Evolutionary conservation across 2,797 vertebrate species (phyloP).

Genomic region (Gambelia wislizenii): DNA sequence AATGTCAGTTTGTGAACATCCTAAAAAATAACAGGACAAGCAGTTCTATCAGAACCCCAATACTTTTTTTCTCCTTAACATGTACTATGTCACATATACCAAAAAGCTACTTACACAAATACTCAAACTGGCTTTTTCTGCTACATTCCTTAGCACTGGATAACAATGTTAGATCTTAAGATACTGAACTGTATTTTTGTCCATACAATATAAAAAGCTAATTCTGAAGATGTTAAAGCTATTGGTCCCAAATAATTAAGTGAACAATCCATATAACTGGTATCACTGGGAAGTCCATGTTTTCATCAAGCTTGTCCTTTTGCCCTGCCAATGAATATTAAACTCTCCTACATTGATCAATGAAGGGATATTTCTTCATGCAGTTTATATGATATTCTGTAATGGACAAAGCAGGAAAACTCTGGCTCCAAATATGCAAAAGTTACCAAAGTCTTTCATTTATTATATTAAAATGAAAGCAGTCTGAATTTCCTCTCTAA

Average conservation of each 20-base stretch:
- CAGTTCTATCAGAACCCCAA: conserved; percentile 49
- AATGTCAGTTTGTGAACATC: conserved; percentile 7
- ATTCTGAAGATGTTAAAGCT: conserved; percentile 55
- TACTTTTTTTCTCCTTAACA: conserved; percentile 57
- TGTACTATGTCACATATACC: conserved; percentile 53
- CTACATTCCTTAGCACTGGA: conserved; percentile 54
- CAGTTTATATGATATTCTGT: conserved; percentile 51
- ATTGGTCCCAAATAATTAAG: conserved; percentile 62
- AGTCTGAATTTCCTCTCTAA: conserved; percentile 12
- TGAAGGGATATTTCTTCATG: conserved; percentile 1
- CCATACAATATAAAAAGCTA: conserved; percentile 63
- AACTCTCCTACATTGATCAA: neutral
- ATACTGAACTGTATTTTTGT: conserved; percentile 64
- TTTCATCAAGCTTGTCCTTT: conserved; percentile 40
- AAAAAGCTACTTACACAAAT: conserved; percentile 66
- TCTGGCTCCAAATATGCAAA: conserved; percentile 2
- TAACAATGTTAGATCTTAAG: conserved; percentile 44
- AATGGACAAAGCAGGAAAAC: conserved; percentile 38
- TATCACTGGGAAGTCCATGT: conserved; percentile 13
- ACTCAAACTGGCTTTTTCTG: conserved; percentile 56
- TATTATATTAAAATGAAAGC: neutral
- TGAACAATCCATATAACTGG: conserved; percentile 26
- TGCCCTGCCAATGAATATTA: conserved; percentile 30
- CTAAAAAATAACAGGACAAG: conserved; percentile 51
- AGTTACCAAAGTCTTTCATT: conserved; percentile 30